A percentile compares a stretch with the other conserved stretches of the same genome.
Evolutionary conservation across 1,140 invertebrate species (phyloP).

Genomic region (Laodelphax striatellus): DNA sequence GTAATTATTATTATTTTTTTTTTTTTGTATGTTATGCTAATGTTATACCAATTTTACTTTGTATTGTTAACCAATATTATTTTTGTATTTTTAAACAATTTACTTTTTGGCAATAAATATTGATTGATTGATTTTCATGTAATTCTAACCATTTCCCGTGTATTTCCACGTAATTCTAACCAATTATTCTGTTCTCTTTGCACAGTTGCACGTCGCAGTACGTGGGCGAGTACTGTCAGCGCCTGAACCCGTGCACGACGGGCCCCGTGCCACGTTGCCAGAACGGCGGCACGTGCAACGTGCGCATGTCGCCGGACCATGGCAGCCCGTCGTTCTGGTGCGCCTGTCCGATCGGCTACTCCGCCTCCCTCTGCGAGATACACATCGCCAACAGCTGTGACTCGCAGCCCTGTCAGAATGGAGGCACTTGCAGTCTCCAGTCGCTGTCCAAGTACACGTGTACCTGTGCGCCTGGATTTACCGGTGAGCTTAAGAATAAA

Average conservation of each 20-base stretch:
- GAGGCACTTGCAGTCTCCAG: slow-evolving; percentile 68
- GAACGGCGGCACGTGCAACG: slow-evolving; percentile 84
- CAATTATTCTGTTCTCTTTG: not conserved
- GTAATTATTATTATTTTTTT: no score
- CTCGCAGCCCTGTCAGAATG: slow-evolving; percentile 71
- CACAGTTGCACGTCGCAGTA: slow-evolving; percentile 80
- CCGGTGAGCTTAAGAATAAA: slow-evolving; percentile 45
- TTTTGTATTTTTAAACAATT: no score
- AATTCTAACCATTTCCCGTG: no score
- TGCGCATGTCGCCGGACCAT: slow-evolving; percentile 47
- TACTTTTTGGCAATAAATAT: no score
- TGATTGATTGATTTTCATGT: no score
- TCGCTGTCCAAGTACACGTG: slow-evolving; percentile 70
- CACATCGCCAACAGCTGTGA: slow-evolving; percentile 82
- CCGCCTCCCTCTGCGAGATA: slow-evolving; percentile 87
- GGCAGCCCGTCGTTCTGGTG: slow-evolving; percentile 70
- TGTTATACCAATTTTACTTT: no score
- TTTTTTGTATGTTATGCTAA: no score
- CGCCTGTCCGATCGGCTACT: slow-evolving; percentile 79
- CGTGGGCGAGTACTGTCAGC: slow-evolving; percentile 89
- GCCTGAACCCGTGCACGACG: slow-evolving; percentile 83
- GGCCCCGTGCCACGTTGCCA: slow-evolving; percentile 66
- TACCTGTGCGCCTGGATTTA: slow-evolving; percentile 69
- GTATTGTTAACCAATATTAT: no score
- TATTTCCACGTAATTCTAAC: no score